A percentile compares a stretch with the other conserved stretches of the same genome.
Conservation (phyloP, 2,888 invertebrate genomes). For the Dryocosmus kuriphilus region DNA sequence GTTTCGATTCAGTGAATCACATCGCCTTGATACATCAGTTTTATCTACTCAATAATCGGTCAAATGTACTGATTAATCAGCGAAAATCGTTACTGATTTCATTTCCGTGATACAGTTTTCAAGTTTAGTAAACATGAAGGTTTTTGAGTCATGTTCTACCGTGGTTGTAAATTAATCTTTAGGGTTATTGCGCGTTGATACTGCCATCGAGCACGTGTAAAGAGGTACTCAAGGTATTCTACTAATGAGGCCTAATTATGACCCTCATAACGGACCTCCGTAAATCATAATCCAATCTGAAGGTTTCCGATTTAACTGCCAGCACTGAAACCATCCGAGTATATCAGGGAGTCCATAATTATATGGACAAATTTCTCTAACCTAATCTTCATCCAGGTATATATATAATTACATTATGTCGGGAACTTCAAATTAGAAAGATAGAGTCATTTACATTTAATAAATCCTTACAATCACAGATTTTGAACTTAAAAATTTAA, state of each 20-base stretch:
- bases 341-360: not conserved
- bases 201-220: slow-evolving; percentile 20
- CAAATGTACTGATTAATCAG: too few relatives aligned
- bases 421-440: not conserved
- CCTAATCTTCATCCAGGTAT: not conserved
- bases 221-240: slow-evolving; percentile 3
- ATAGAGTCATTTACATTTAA: slow-evolving; percentile 1
- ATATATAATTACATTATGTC: not conserved
- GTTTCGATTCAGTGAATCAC: too few relatives aligned
- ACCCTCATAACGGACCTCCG: not conserved
- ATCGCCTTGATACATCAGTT: too few relatives aligned
- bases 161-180: not conserved
- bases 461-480: not conserved
- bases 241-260: slow-evolving; percentile 10
- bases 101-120: not conserved
- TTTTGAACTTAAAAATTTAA: not conserved
- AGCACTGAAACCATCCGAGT: not conserved
- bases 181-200: not conserved
- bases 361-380: not conserved
- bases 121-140: not conserved
- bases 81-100: too few relatives aligned
- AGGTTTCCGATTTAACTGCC: not conserved
- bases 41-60: too few relatives aligned
- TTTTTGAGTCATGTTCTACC: not conserved
- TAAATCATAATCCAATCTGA: slow-evolving; percentile 7